These are phyloP conservation scores for Larimichthys crocea DNA, from an alignment of 2,113 vertebrate species.

Conservation along the genomic window DNA sequence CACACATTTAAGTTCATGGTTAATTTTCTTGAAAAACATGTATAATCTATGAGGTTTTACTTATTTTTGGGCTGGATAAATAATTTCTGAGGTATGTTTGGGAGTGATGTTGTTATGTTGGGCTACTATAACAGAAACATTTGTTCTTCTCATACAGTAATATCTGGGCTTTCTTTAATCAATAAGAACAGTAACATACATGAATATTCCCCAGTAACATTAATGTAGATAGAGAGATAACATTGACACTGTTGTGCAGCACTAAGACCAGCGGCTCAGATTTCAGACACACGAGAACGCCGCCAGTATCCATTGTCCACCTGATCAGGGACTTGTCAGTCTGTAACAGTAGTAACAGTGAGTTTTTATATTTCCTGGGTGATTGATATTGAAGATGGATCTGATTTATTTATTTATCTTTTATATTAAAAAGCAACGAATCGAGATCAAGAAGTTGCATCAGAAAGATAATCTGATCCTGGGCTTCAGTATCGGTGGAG, in stretches of 20 bases:
- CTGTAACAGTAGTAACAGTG: background rate
- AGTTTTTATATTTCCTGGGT: too few relatives aligned
- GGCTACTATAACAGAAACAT: background rate
- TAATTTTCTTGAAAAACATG: background rate
- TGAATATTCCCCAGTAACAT: background rate
- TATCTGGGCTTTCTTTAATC: background rate
- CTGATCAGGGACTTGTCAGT: background rate
- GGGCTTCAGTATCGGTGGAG: conserved; percentile 98
- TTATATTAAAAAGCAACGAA: conserved; percentile 87
- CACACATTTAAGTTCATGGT: background rate
- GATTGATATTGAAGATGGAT: background rate
- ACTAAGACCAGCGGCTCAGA: background rate
- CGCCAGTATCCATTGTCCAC: background rate
- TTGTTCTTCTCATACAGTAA: background rate
- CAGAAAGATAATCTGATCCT: conserved; percentile 93
- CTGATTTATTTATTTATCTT: background rate
- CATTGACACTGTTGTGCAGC: background rate
- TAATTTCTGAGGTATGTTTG: background rate
- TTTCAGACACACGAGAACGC: background rate
- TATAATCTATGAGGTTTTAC: background rate
- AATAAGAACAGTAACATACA: background rate
- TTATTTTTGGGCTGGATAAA: background rate
- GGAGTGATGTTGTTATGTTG: background rate
- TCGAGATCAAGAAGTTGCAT: conserved; percentile 94
- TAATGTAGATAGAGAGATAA: background rate